These are phyloP conservation scores for Oxyura jamaicensis DNA, from an alignment of 2,113 vertebrate species.

Conservation along the genomic window DNA sequence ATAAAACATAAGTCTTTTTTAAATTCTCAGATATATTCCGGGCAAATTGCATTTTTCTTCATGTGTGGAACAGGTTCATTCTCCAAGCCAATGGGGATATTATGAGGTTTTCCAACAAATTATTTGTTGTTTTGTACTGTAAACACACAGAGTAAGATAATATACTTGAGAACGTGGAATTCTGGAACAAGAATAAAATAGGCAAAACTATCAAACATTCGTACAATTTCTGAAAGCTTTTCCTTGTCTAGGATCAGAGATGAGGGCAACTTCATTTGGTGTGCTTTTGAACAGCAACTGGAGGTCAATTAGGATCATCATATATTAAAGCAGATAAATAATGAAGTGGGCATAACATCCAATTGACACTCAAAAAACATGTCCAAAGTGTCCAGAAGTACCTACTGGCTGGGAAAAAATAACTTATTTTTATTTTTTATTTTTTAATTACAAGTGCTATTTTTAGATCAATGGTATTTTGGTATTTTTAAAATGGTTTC, in stretches of 20 bases:
- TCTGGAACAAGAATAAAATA: neutral
- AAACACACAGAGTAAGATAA: neutral
- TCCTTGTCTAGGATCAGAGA: neutral
- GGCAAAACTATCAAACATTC: neutral
- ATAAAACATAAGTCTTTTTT: neutral
- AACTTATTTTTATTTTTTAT: no score
- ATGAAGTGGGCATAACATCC: neutral
- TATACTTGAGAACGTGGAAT: neutral
- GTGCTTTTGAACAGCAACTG: neutral
- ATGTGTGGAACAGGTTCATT: neutral
- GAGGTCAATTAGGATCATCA: neutral
- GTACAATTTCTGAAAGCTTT: neutral
- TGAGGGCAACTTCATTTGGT: neutral
- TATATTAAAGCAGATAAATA: neutral
- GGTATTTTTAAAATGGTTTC: neutral
- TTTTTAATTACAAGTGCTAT: neutral
- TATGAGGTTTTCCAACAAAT: neutral
- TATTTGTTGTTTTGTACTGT: neutral
- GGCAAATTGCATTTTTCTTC: neutral
- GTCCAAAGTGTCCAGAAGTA: conserved; percentile 18
- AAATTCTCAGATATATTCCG: neutral
- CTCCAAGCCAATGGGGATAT: neutral
- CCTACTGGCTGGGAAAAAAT: neutral
- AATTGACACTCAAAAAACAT: neutral
- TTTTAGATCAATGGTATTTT: neutral